Percentiles rank a stretch among this genome's conserved stretches.
phyloP scores from a whole-genome alignment of 2,888 invertebrate species.

The Digitonthophagus gazella region DNA sequence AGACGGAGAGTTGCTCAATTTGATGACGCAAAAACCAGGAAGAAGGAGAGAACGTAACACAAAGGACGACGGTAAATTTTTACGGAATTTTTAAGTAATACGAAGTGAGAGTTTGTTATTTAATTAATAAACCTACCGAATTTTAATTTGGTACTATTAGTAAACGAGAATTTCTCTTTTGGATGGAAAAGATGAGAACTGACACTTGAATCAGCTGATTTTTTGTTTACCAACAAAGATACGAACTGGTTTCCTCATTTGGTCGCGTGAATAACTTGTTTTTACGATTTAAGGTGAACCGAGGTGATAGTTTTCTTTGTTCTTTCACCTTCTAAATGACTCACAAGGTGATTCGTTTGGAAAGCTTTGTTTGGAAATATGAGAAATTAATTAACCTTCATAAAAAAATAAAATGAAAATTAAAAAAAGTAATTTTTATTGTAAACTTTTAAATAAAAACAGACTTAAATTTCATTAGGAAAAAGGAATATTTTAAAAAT shows the following conservation, averaged over 20 bases:
- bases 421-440: not conserved
- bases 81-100: constrained; percentile 8
- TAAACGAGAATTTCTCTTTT: constrained; percentile 31
- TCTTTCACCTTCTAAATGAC: not conserved
- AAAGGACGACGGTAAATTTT: constrained; percentile 26
- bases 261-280: not conserved
- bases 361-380: not conserved
- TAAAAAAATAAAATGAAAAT: not conserved
- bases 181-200: constrained; percentile 23
- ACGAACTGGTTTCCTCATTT: constrained; percentile 13
- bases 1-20: constrained; percentile 34
- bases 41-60: constrained; percentile 24
- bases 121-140: not conserved
- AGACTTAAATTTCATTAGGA: no score
- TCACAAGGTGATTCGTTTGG: not conserved
- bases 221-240: constrained; percentile 35
- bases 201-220: constrained; percentile 34
- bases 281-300: not conserved
- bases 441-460: not conserved
- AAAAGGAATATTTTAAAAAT: no score
- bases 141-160: constrained; percentile 19
- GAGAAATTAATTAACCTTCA: not conserved
- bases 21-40: constrained; percentile 17
- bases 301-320: not conserved
- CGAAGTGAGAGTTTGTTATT: not conserved